Evolutionary conservation across 30 jellyfish, hydroid and myxozoan genomes (phyloP), one percentile per base, ranked within the genome.

Genomic region (Aurelia sp.): DNA sequence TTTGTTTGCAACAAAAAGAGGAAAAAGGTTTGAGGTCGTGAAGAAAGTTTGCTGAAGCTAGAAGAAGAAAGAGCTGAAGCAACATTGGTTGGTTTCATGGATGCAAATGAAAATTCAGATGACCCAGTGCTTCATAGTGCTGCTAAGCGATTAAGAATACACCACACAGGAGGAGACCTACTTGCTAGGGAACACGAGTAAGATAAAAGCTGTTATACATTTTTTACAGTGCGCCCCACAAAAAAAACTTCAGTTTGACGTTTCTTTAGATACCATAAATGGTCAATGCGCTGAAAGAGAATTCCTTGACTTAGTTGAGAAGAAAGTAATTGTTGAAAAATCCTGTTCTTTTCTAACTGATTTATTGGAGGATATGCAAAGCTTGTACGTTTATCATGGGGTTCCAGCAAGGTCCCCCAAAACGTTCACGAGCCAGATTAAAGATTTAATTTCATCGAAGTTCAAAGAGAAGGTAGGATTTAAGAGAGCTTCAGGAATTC

Each of bases 401-500:
- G 79, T 77, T 77, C 78, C 88, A 77, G 88, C 47, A 55, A 23
- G 61, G 35, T 77, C 67, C 78, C 88, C 79, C 88, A 77, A 77
- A 77, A 77, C 88, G 40, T 77, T 77, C 88, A 77, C 88, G 47
- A 77, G 88, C 88, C 88, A 77, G 47, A 77, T 57, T 77, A 58
- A 77, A 62, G 87, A 77, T 77, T 77, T 60, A 30, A 77, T 77
- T 58, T 77, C 88, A 77, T 55, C 20, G 37, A 77, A 77, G 61
- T 77, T 58, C 58, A 77, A 77, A 50, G 88, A 77, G 50, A 77
- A 77, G n/a, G 87, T 76, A 53, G 87, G 76, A 76, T 77, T 58
- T 62, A 57, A 77, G 88, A 77, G 88, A 77, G 88, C 88, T 77
- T 77, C 75, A 47, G 88, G 88, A 77, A 77, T 77, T 77, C 88